These are phyloP conservation scores for Vireo griseus DNA, from an alignment of 2,797 vertebrate genomes.

Conservation along the genomic window DNA sequence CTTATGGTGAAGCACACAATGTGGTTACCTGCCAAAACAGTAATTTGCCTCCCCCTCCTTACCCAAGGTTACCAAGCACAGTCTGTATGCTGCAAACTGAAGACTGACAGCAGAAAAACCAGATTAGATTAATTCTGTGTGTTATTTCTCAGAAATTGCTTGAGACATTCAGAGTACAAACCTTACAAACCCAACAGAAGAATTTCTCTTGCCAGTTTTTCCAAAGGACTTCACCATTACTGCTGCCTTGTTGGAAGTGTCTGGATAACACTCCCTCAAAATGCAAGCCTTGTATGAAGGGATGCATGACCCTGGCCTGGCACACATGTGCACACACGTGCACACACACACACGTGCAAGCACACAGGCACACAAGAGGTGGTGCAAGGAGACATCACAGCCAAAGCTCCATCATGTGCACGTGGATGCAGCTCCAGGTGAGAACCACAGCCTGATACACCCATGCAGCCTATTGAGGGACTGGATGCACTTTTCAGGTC, in stretches of 20 bases:
- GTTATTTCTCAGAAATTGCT: background rate
- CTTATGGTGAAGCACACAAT: background rate
- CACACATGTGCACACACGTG: fast-evolving
- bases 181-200: background rate
- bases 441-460: background rate
- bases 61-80: background rate
- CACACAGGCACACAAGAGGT: fast-evolving
- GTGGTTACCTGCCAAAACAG: background rate
- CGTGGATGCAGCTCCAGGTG: background rate
- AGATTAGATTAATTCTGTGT: background rate
- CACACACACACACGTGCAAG: fast-evolving
- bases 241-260: background rate
- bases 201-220: background rate
- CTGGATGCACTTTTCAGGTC: background rate
- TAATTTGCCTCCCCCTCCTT: background rate
- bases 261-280: background rate
- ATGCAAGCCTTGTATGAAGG: fast-evolving
- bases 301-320: background rate
- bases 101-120: background rate
- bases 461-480: fast-evolving
- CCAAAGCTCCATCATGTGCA: background rate
- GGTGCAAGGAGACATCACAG: background rate
- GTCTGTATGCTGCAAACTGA: background rate
- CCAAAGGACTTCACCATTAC: background rate
- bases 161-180: background rate